Conservation (phyloP, 1,140 invertebrate species). For the Hyposmocoma kahamanoa region DNA sequence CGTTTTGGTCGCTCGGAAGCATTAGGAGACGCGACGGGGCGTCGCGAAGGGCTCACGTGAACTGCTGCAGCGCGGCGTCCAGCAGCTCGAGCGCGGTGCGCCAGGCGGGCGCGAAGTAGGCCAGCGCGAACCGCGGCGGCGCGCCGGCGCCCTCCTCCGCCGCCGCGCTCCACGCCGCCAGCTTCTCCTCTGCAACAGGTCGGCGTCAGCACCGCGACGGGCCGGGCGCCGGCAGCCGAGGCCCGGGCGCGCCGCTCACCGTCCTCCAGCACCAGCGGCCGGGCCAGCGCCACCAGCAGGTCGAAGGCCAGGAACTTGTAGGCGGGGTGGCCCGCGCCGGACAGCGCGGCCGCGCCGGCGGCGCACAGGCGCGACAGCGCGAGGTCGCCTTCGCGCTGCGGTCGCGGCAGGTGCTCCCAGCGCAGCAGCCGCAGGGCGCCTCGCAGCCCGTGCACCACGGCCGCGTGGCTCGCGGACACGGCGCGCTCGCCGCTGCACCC, state of each 20-base stretch:
- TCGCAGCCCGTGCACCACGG: conserved; percentile 4
- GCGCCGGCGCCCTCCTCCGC: conserved; percentile 5
- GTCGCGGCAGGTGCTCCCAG: conserved; percentile 11
- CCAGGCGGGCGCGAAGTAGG: conserved; percentile 9
- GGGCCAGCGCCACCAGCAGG: conserved; percentile 16
- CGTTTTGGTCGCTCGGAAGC: too few relatives aligned
- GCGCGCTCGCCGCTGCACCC: background rate
- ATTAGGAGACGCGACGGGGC: too few relatives aligned
- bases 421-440: background rate
- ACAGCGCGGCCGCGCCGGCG: conserved; percentile 4
- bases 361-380: background rate
- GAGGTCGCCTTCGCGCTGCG: conserved; percentile 1
- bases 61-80: conserved; percentile 17
- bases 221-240: background rate
- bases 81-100: conserved; percentile 19
- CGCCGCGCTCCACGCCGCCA: conserved; percentile 18
- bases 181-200: conserved; percentile 17
- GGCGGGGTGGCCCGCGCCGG: conserved; percentile 14
- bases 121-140: conserved; percentile 13
- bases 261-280: conserved; percentile 30
- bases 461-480: conserved; percentile 10
- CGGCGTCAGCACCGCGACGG: background rate
- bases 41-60: conserved; percentile 16
- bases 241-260: conserved; percentile 17
- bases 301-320: conserved; percentile 31